These are phyloP conservation scores for Pseudoatta argentina DNA, from an alignment of 1,140 invertebrate genomes.

Conservation along the genomic window DNA sequence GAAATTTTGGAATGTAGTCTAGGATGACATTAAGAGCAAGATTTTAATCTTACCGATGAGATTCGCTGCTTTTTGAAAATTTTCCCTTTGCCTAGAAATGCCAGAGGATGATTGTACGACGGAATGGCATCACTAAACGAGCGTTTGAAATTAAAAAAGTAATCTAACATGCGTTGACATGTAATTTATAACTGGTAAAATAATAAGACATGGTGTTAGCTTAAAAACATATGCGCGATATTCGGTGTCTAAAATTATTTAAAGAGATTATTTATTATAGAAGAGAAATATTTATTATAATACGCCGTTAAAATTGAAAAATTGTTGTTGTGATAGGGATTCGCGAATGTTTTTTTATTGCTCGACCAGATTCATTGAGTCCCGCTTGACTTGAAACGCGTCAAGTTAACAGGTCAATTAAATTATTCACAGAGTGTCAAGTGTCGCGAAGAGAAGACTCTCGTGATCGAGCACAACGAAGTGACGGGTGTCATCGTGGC, in stretches of 20 bases:
- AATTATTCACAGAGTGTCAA: constrained; percentile 37
- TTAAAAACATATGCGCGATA: not conserved
- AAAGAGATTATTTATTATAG: too few relatives aligned
- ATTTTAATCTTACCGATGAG: not conserved
- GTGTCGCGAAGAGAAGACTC: constrained; percentile 19
- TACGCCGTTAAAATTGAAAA: not conserved
- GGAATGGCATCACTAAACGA: too few relatives aligned
- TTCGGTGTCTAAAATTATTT: not conserved
- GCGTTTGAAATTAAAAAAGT: not conserved
- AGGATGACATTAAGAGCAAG: not conserved
- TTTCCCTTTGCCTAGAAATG: not conserved
- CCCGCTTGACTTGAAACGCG: not conserved
- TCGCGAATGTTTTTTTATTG: not conserved
- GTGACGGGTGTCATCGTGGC: constrained; percentile 31
- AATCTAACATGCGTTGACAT: not conserved
- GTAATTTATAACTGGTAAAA: not conserved
- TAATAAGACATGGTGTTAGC: not conserved
- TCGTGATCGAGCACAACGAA: constrained; percentile 4
- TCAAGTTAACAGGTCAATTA: constrained; percentile 33
- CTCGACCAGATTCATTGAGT: not conserved
- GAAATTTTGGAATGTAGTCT: not conserved
- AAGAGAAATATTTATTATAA: too few relatives aligned
- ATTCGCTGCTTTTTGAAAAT: not conserved
- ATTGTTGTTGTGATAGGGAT: not conserved
- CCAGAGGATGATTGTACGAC: not conserved